Base-by-base conservation (phyloP, 2,113 vertebrate genomes). In the Corythaixoides concolor region DNA sequence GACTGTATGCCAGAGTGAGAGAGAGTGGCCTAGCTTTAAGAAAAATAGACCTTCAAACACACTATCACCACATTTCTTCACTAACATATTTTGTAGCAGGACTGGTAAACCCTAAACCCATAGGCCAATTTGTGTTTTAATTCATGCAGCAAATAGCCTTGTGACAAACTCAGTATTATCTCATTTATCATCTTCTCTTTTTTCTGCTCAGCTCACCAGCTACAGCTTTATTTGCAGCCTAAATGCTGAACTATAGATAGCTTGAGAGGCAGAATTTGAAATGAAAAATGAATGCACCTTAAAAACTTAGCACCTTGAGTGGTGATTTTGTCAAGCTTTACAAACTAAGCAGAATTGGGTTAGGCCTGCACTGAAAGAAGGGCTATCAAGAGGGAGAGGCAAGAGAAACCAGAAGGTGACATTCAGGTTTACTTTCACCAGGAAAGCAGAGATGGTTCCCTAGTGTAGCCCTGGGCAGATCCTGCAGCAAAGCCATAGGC, bases 121-220 rank as follows among this genome's bases (percentile, higher is more conserved):
- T 28, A 72, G 89, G 83, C 52, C 84, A 93, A 85, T 90, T 95
- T 94, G 77, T 79, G 77, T 85, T 97, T 92, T 97, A 95, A 96
- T 97, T 96, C 96, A 95, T 72, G 77, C 39, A 93, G 94, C 73
- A 96, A 95, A 95, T 89, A 74, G 93, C 80, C 87, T 90, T 82
- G 77, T 84, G 90, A 95, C 94, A 97, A 93, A 90, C 83, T 94
- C 76, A 27, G 28, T 89, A 93, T 95, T 97, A 97, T 89, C 86
- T 96, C 77, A 95, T 96, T 95, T 95, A 95, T 97, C 95, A 92
- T 95, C 70, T 18, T 79, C 74, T 49, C 58, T 85, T 72, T 90
- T 87, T 94, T 55, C 83, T 79, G 77, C 77, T 85, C 87, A 73
- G 63, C 62, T 94, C 74, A 79, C 84, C 62, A 93, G 84, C 66